A percentile compares a stretch with the other conserved stretches of the same genome.
Evolutionary conservation across 2,888 invertebrate genomes (phyloP).

Genomic region (Macaria liturata): DNA sequence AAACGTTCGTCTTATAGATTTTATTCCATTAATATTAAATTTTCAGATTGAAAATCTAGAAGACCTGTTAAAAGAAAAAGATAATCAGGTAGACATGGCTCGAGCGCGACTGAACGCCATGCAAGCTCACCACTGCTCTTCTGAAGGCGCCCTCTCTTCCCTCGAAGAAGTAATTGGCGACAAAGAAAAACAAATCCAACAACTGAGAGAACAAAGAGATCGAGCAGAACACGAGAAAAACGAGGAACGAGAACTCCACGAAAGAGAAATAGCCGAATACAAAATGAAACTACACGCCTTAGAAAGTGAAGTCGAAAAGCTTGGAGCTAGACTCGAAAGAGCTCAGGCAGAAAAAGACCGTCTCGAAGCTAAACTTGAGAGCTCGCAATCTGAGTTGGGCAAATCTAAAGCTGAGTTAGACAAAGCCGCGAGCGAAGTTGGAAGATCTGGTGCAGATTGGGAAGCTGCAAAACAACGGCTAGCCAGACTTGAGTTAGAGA

Average conservation of each 20-base stretch:
- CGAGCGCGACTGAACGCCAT: constrained; percentile 94
- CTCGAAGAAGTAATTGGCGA: constrained; percentile 98
- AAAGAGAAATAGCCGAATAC: constrained; percentile 96
- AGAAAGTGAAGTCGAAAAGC: constrained; percentile 95
- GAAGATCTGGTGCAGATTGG: constrained; percentile 95
- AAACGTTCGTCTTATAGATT: no score
- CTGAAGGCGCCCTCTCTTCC: constrained; percentile 95
- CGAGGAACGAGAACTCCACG: constrained; percentile 96
- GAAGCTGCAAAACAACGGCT: constrained; percentile 92
- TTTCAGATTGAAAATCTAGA: constrained; percentile 98
- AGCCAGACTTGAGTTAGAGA: constrained; percentile 94
- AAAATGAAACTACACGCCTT: constrained; percentile 96
- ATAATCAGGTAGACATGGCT: constrained; percentile 98
- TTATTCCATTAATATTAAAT: background rate
- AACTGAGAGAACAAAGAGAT: constrained; percentile 96
- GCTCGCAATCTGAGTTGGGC: constrained; percentile 95
- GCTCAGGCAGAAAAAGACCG: constrained; percentile 96
- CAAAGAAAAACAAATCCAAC: constrained; percentile 98
- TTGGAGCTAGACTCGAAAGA: constrained; percentile 93
- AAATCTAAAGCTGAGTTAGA: constrained; percentile 97
- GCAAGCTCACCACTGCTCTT: constrained; percentile 97
- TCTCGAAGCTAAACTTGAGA: constrained; percentile 94
- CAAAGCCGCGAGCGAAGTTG: constrained; percentile 94
- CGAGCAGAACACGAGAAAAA: constrained; percentile 97
- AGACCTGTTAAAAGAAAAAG: constrained; percentile 98